phyloP scores from a whole-genome alignment of 2,113 vertebrate species.

The Brevimyrus niger region DNA sequence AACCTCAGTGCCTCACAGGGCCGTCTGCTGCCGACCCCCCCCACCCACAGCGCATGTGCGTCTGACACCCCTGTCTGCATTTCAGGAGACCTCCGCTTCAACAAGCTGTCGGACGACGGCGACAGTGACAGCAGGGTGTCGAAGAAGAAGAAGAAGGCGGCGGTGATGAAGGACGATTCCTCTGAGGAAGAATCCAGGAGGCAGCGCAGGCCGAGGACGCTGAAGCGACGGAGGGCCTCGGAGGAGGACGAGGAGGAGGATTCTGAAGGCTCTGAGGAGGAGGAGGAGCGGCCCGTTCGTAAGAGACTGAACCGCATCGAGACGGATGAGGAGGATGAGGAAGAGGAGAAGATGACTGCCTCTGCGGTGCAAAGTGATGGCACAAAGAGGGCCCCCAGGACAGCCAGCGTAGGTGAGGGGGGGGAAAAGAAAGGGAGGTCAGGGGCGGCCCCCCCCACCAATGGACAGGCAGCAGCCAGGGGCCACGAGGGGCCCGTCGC shows the following conservation, averaged over 20 bases:
- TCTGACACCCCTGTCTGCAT: neutral
- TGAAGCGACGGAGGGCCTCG: slow-evolving; percentile 53
- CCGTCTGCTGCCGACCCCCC: neutral
- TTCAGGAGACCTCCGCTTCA: slow-evolving; percentile 45
- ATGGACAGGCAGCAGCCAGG: slow-evolving; percentile 74
- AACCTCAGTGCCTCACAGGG: neutral
- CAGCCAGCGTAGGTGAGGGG: slow-evolving; percentile 63
- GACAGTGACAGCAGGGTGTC: slow-evolving; percentile 32
- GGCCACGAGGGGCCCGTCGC: slow-evolving; percentile 65
- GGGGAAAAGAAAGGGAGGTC: slow-evolving; percentile 70
- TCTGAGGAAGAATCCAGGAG: slow-evolving; percentile 44
- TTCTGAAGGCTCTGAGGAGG: slow-evolving; percentile 51
- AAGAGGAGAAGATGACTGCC: slow-evolving; percentile 25
- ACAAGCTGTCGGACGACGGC: slow-evolving; percentile 69
- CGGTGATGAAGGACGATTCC: slow-evolving; percentile 52
- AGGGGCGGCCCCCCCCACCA: slow-evolving; percentile 70
- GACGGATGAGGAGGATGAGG: slow-evolving; percentile 75
- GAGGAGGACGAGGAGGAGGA: slow-evolving; percentile 52
- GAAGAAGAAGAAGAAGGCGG: slow-evolving; percentile 24
- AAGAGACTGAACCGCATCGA: slow-evolving; percentile 87
- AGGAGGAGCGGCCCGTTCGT: slow-evolving; percentile 68
- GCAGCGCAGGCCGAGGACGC: slow-evolving; percentile 46
- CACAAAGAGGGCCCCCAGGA: slow-evolving; percentile 67
- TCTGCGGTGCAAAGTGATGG: slow-evolving; percentile 31
- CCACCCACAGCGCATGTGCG: neutral